Evolutionary conservation across 2,888 invertebrate species (phyloP), one percentile per base, ranked within the genome.

Genomic region (Archips xylosteana): DNA sequence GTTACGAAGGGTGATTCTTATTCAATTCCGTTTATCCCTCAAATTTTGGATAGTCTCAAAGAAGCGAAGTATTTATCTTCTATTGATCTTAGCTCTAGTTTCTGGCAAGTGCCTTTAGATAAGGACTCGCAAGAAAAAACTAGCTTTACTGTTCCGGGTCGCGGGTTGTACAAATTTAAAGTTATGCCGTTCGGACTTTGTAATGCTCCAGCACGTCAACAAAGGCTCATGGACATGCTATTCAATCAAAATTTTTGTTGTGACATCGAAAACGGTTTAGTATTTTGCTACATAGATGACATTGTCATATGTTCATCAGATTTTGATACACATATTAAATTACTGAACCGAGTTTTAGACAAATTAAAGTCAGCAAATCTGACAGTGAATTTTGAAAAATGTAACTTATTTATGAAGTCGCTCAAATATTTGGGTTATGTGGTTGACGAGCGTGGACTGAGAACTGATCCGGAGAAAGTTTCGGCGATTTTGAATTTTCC

Each of bases 201-300:
- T 12, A 74, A 71, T 45, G 73, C 76, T 2, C 71, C 76, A 0
- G 72, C 70, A 13, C n/a, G 70, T 8, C 75, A 74, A 45, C 61
- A 70, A 59, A 32, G 72, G 57, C 57, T 74, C n/a, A 63, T 75
- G 76, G 67, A 39, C 23, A 12, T 6, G n/a, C 10, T 71, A 47
- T 65, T 64, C 23, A 45, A 45, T 5, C 6, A 13, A 1, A 13
- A 4, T 9, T 62, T 62, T 32, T 62, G 62, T 10, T 45, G 62
- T 62, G 62, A 62, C 15, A 10, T 62, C 1, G n/a, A 10, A n/a
- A 62, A 62, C 6, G 54, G 36, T 65, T 8, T 51, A 23, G 72
- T 77, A 8, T 78, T 71, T 60, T 64, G 65, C 15, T 78, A 76
- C 32, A 23, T 77, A 6, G 77, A 77, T 75, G 76, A 77, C n/a